Percentiles rank a stretch among this genome's conserved stretches.
phyloP scores from a whole-genome alignment of 1,140 invertebrate genomes.

The Acromyrmex echinatior region DNA sequence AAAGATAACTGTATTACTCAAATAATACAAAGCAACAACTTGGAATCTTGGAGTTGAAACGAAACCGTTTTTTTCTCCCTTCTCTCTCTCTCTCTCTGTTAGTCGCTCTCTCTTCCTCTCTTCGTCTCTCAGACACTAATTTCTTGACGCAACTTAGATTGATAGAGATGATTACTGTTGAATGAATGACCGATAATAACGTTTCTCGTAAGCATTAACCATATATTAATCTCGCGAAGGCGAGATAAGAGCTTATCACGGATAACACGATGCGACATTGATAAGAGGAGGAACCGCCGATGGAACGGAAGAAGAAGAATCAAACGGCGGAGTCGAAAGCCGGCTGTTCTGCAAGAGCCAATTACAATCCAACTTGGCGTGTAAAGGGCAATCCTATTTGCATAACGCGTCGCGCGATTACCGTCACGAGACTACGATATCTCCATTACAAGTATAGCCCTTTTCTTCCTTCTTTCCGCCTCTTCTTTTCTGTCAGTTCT shows the following conservation, averaged over 20 bases:
- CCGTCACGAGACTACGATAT: slow-evolving; percentile 78
- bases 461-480: slow-evolving; percentile 24
- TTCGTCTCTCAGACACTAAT: slow-evolving; percentile 10
- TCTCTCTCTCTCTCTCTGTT: neutral
- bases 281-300: slow-evolving; percentile 53
- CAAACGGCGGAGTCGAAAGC: slow-evolving; percentile 47
- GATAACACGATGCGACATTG: slow-evolving; percentile 40
- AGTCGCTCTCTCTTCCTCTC: too few species aligned
- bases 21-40: neutral
- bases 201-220: neutral
- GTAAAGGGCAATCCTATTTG: slow-evolving; percentile 84
- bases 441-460: slow-evolving; percentile 80
- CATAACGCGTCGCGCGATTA: slow-evolving; percentile 81
- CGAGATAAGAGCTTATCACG: slow-evolving; percentile 27
- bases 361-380: slow-evolving; percentile 80
- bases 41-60: neutral
- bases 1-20: neutral
- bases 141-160: slow-evolving; percentile 29
- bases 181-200: slow-evolving; percentile 30
- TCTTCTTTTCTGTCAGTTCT: slow-evolving; percentile 14
- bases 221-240: slow-evolving; percentile 19
- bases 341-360: slow-evolving; percentile 75
- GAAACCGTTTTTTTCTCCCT: neutral
- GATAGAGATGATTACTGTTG: slow-evolving; percentile 34
- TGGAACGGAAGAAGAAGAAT: neutral